Percentiles rank a stretch among this genome's conserved stretches.
These are phyloP conservation scores for Stegodyphus mimosarum DNA, from an alignment of 1,140 invertebrate species.

Conservation along the genomic window DNA sequence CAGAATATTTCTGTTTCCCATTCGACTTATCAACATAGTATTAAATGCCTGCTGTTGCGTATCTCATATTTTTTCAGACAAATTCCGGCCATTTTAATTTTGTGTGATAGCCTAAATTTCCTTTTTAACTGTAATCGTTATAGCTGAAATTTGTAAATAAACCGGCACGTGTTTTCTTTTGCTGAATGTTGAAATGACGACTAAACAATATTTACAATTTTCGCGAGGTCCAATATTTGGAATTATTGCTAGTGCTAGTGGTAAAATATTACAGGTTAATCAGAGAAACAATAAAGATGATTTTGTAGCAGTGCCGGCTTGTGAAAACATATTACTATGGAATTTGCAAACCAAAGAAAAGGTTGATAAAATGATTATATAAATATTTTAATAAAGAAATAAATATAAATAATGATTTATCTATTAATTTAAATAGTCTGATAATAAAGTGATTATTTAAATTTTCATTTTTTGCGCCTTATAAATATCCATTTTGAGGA, in stretches of 20 bases:
- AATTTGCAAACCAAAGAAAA: constrained; percentile 90
- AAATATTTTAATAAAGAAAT: neutral
- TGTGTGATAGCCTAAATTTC: too few relatives aligned
- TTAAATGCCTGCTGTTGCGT: too few relatives aligned
- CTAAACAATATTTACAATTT: constrained; percentile 96
- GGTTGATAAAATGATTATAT: constrained; percentile 70
- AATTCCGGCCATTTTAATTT: too few relatives aligned
- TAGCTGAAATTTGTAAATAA: too few relatives aligned
- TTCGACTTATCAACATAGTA: too few relatives aligned
- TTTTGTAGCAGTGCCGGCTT: constrained; percentile 87
- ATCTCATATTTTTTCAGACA: too few relatives aligned
- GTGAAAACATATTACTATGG: constrained; percentile 94
- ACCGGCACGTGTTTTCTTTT: too few relatives aligned
- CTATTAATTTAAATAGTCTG: too few relatives aligned
- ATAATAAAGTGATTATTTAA: too few relatives aligned
- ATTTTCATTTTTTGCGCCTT: too few relatives aligned
- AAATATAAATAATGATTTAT: neutral
- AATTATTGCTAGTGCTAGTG: constrained; percentile 82
- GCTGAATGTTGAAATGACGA: constrained; percentile 66
- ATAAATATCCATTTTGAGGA: neutral
- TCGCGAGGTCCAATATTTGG: constrained; percentile 84
- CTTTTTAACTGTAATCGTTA: too few relatives aligned
- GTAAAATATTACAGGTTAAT: constrained; percentile 80
- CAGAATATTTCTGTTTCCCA: too few relatives aligned
- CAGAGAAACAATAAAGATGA: constrained; percentile 79